Conservation (phyloP, 2,797 vertebrate genomes). For the Anas bernieri region DNA sequence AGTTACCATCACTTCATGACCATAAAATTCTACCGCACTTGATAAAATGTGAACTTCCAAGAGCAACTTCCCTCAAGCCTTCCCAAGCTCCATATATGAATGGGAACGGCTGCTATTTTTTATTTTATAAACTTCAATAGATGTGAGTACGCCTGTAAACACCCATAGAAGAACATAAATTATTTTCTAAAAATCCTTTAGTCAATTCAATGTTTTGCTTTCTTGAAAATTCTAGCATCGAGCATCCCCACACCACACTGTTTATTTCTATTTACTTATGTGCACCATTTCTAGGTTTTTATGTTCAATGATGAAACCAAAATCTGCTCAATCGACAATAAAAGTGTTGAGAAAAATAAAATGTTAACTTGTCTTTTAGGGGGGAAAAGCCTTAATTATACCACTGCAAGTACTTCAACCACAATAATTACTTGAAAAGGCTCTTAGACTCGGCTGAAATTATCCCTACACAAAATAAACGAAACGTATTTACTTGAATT, state of each 20-base stretch:
- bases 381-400: slow-evolving; percentile 48
- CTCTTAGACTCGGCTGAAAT: slow-evolving; percentile 46
- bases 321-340: slow-evolving; percentile 43
- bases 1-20: slow-evolving; percentile 52
- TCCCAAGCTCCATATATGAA: neutral
- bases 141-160: neutral
- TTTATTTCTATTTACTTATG: slow-evolving; percentile 3
- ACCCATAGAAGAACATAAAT: neutral
- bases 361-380: slow-evolving; percentile 23
- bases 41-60: slow-evolving; percentile 58
- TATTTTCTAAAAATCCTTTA: neutral
- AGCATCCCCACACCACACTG: neutral
- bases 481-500: slow-evolving; percentile 48
- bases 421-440: slow-evolving; percentile 51
- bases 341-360: slow-evolving; percentile 55
- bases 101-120: neutral
- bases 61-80: neutral
- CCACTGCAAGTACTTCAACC: slow-evolving; percentile 41
- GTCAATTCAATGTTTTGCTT: accelerated
- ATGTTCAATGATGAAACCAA: slow-evolving; percentile 23
- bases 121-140: neutral
- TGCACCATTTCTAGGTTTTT: neutral
- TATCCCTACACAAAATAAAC: slow-evolving; percentile 41
- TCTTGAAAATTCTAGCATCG: neutral
- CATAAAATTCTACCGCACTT: slow-evolving; percentile 62